These are phyloP conservation scores for Chaetura pelagica DNA, from an alignment of 2,113 vertebrate genomes.

Conservation along the genomic window DNA sequence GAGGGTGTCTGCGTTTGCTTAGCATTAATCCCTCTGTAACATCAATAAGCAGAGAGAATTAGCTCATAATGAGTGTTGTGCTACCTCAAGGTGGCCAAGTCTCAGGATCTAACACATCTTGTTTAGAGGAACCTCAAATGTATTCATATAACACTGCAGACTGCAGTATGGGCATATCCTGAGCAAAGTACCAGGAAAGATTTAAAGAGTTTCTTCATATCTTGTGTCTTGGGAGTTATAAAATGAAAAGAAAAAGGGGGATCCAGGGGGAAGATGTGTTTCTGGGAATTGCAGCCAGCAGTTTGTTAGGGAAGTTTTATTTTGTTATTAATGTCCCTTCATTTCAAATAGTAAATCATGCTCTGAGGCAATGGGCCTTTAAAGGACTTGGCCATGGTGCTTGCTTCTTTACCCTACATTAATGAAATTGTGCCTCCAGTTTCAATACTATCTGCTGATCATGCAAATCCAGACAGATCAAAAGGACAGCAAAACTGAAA, in stretches of 20 bases:
- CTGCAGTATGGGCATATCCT: background rate
- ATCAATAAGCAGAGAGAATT: background rate
- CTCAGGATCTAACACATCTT: background rate
- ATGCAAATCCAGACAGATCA: background rate
- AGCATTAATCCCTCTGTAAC: background rate
- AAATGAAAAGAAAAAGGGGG: conserved; percentile 1
- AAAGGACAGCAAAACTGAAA: background rate
- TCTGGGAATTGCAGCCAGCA: conserved; percentile 10
- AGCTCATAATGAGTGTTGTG: background rate
- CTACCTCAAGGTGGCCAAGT: background rate
- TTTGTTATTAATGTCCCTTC: conserved; percentile 13
- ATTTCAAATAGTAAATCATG: background rate
- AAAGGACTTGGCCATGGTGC: background rate
- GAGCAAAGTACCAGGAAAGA: background rate
- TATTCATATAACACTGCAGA: background rate
- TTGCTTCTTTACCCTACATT: background rate
- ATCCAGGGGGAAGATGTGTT: background rate
- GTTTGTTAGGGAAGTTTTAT: conserved; percentile 21
- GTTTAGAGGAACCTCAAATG: background rate
- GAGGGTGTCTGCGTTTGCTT: background rate
- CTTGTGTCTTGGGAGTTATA: background rate
- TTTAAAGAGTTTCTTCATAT: conserved; percentile 25
- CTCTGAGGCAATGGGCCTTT: background rate
- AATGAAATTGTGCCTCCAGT: background rate
- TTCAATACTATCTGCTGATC: background rate